A percentile compares a stretch with the other conserved stretches of the same genome.
Evolutionary conservation across 2,888 invertebrate genomes (phyloP).

Genomic region (Hypolimnas misippus): DNA sequence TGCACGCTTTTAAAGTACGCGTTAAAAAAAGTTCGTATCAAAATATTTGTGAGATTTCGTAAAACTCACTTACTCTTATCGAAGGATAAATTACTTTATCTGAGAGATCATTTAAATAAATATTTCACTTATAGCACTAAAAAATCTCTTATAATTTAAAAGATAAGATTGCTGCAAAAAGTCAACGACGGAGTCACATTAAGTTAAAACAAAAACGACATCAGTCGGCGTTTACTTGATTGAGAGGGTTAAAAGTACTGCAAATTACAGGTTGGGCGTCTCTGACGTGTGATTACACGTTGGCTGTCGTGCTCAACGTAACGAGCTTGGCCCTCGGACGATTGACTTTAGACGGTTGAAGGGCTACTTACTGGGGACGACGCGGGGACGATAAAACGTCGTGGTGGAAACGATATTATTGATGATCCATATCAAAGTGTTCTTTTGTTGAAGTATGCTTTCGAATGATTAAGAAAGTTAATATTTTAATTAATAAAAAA

Average conservation of each 20-base stretch:
- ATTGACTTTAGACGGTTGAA: slow-evolving; percentile 34
- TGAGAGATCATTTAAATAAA: not conserved
- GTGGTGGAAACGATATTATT: not conserved
- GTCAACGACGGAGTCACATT: slow-evolving; percentile 43
- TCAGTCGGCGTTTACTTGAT: slow-evolving; percentile 45
- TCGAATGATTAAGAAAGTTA: too few species aligned
- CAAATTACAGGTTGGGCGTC: slow-evolving; percentile 50
- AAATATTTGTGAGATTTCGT: too few species aligned
- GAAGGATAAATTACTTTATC: not conserved
- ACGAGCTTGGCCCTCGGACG: slow-evolving; percentile 43
- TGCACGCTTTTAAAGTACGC: too few species aligned
- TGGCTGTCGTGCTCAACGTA: slow-evolving; percentile 46
- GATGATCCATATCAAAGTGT: too few species aligned
- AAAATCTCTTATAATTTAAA: slow-evolving; percentile 14
- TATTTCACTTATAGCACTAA: not conserved
- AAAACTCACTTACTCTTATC: too few species aligned
- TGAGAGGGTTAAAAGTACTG: slow-evolving; percentile 51
- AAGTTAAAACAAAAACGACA: slow-evolving; percentile 43
- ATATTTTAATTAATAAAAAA: too few species aligned
- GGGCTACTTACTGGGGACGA: slow-evolving; percentile 28
- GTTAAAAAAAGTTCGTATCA: too few species aligned
- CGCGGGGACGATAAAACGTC: slow-evolving; percentile 16
- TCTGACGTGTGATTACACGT: slow-evolving; percentile 48
- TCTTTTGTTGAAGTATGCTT: too few species aligned
- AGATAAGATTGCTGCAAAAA: slow-evolving; percentile 34